A percentile compares a stretch with the other conserved stretches of the same genome.
phyloP scores from a whole-genome alignment of 2,797 vertebrate species.

The Notamacropus eugenii region DNA sequence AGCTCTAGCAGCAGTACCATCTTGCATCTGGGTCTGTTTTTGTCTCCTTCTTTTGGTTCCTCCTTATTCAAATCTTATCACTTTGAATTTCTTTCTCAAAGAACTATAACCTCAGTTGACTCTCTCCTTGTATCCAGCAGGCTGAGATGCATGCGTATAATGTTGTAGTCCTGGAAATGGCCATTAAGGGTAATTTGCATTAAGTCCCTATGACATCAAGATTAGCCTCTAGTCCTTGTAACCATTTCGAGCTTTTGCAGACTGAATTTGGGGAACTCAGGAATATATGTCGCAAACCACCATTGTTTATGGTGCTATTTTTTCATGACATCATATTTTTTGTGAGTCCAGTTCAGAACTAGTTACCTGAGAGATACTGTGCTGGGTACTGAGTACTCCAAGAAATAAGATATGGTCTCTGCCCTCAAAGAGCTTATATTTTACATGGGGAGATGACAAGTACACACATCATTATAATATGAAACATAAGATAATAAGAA shows the following conservation, averaged over 20 bases:
- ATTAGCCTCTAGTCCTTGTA: background rate
- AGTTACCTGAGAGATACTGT: background rate
- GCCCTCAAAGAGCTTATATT: background rate
- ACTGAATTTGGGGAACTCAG: background rate
- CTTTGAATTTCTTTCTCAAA: background rate
- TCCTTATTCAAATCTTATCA: background rate
- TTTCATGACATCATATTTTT: background rate
- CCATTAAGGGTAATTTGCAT: background rate
- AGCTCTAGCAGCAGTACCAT: background rate
- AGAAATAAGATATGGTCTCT: background rate
- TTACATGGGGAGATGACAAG: background rate
- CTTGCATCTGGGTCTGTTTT: background rate
- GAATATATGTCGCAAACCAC: background rate
- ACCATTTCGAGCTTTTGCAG: background rate
- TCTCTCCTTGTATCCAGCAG: background rate
- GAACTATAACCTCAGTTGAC: background rate
- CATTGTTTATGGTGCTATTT: background rate
- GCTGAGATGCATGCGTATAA: background rate
- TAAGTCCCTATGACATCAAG: background rate
- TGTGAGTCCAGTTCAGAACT: background rate
- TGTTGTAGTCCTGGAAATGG: background rate
- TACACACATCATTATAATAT: background rate
- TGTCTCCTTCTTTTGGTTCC: background rate
- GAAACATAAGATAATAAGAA: background rate
- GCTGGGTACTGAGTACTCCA: background rate